Percentiles rank a stretch among this genome's conserved stretches.
Conservation (phyloP, 2,113 vertebrate genomes). For the Tupaia tana region DNA sequence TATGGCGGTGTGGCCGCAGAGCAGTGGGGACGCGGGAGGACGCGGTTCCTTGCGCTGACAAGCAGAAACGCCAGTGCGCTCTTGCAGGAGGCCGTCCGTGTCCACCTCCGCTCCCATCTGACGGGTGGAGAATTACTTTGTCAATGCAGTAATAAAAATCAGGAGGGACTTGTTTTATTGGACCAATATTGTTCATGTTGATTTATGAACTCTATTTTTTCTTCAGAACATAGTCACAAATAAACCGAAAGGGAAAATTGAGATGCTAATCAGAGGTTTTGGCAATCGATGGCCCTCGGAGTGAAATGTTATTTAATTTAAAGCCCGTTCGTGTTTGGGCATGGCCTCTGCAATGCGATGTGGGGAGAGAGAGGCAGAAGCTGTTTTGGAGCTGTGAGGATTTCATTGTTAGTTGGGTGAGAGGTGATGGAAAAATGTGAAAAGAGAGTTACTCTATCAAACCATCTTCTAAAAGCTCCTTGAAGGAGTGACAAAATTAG, state of each 20-base stretch:
- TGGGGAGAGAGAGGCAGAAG: neutral
- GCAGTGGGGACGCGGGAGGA: neutral
- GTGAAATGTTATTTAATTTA: conserved; percentile 6
- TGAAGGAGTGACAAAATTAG: neutral
- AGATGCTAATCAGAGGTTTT: conserved; percentile 23
- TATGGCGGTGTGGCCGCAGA: neutral
- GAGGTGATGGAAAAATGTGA: neutral
- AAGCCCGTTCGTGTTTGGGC: neutral
- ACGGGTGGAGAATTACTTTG: conserved; percentile 14
- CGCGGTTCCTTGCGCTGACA: neutral
- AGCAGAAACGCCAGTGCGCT: neutral
- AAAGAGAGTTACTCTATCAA: neutral
- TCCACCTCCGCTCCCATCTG: no score
- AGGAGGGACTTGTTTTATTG: conserved; percentile 48
- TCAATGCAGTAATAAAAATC: conserved; percentile 20
- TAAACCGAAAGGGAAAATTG: conserved; percentile 44
- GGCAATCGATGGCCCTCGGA: neutral
- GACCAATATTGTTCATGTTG: conserved; percentile 18
- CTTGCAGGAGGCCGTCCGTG: neutral
- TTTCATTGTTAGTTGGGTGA: neutral
- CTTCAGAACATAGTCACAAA: conserved; percentile 43
- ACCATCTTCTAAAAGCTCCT: neutral
- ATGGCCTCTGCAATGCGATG: neutral
- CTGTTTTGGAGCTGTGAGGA: neutral
- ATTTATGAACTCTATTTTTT: conserved; percentile 61